Base-by-base conservation (phyloP, 2,113 vertebrate species). In the Boulengeromyrus knoepffleri region DNA sequence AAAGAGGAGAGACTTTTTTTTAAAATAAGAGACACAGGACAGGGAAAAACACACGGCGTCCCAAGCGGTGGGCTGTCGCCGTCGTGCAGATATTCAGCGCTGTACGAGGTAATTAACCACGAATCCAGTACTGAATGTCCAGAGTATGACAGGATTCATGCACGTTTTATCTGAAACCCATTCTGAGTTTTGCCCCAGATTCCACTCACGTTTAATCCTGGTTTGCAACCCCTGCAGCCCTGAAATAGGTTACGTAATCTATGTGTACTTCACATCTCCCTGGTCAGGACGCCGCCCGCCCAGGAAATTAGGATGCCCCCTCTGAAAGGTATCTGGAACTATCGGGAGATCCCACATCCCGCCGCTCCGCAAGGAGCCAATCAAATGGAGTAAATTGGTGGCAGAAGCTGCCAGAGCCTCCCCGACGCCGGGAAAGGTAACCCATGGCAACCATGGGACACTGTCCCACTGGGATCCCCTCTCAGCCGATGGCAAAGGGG, bases 281-380 rank as follows among this genome's bases (percentile, higher is more conserved):
- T 0, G n/a, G n/a, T 31, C 3, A 3, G 3, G 9, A 27, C 0
- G 1, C n/a, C 9, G 9, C n/a, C 62, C 62, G 0, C n/a, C 62
- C n/a, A 21, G 52, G 17, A 53, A 53, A 53, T 53, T 3, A 53
- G 52, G 52, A 53, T 53, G 52, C 21, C 58, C 8, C 58, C 24
- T 10, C 58, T 10, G n/a, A 66, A 66, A 66, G 62, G n/a, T 66
- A 24, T 66, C n/a, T n/a, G n/a, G n/a, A 27, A n/a, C 58, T n/a
- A 62, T 24, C 2, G 2, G 24, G 9, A 66, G 58, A 66, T 27
- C 8, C 58, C 24, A n/a, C 56, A 62, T 62, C 21, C 56, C 2
- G 3, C 58, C 24, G 1, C 58, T 27, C n/a, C 9, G 0, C n/a
- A 66, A 27, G 24, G 0, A 66, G 58, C 24, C 58, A 27, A 66